Base-by-base conservation (phyloP, 2,113 vertebrate genomes). In the Urocitellus parryii region DNA sequence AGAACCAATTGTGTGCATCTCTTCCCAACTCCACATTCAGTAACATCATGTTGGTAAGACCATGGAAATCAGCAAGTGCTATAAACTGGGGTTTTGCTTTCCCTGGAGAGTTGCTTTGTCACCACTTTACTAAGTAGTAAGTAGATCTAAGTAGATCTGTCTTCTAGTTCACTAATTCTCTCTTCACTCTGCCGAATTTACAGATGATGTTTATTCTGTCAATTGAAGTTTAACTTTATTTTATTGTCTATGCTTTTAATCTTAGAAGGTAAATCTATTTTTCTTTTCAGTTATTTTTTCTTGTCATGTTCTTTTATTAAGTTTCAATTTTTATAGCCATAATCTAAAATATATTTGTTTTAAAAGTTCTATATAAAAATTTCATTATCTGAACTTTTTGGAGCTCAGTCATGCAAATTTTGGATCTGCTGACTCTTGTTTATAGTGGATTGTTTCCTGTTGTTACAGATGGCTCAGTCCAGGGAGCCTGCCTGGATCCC, bases 231-330 rank as follows among this genome's bases (percentile, higher is more conserved):
- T 73, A n/a, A 51, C 68, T 88, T 22, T 80, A 42, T 82, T 81
- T 77, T 6, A 51, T 51, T 82, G 61, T 63, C n/a, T 63, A 13
- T 45, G 45, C 63, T 70, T 82, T 27, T 70, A 88, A 70, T 51
- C 88, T 77, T 80, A 91, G 39, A 61, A 96, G 77, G 22, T 87
- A 68, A 81, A 51, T 42, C 2, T 42, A 56, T 88, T 82, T 72
- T 77, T 79, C 72, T 73, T 32, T 22, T 77, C 6, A 72, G 18
- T 45, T 83, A 45, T 73, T 73, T 68, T 83, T 90, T 81, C 34
- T 73, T 68, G 8, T 58, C 24, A 81, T 74, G 3, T 48, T 76
- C 39, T 86, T 94, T 65, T 32, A 68, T 81, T 13, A 73, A 63
- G 32, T 34, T 94, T 68, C 10, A 48, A 25, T 95, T 78, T 85